Base-by-base conservation (phyloP, 1,140 invertebrate genomes). In the Conus ventricosus region DNA sequence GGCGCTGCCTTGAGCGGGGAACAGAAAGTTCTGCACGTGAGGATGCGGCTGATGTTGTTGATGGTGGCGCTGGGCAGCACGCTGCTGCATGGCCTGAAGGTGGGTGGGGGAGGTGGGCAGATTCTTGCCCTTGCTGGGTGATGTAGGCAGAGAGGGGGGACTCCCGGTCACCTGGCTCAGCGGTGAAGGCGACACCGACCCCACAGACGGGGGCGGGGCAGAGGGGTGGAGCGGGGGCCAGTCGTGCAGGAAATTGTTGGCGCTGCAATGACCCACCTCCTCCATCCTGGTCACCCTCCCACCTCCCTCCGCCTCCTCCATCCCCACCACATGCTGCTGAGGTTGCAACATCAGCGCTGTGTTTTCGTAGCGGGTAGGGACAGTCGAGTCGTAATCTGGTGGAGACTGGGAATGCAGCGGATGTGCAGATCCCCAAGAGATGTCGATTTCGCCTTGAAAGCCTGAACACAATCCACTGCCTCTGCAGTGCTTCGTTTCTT, bases 101-200 rank as follows among this genome's bases (percentile, higher is more conserved):
- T 99, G 98, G 11, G 98, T 98, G 5, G 98, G 98, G 55, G 98
- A 99, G 82, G 98, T 99, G 15, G 98, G 98, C 84, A 99, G 95
- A 76, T 90, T 91, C 88, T 92, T 94, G 11, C 88, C 90, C 89
- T 94, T 93, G 54, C 91, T 90, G 51, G 93, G 92, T 76, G 90
- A 90, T 81, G 90, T 90, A 13, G 90, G 91, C 57, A 90, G 88
- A 39, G 39, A 39, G 3, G 39, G 39, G 39, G 39, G 39, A 39
- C 39, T 39, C 39, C 39, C 39, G 39, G 39, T 39, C 39, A 39
- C 39, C 39, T 39, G 39, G 39, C 39, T 39, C 39, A 39, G 39
- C 39, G 39, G 39, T 39, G 39, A 39, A 55, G 84, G 76, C n/a
- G 91, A 67, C 54, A 91, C 67, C 75, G 88, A 89, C 80, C 91